Base-by-base conservation (phyloP, 1,140 invertebrate genomes). In the Drosophila santomea region DNA sequence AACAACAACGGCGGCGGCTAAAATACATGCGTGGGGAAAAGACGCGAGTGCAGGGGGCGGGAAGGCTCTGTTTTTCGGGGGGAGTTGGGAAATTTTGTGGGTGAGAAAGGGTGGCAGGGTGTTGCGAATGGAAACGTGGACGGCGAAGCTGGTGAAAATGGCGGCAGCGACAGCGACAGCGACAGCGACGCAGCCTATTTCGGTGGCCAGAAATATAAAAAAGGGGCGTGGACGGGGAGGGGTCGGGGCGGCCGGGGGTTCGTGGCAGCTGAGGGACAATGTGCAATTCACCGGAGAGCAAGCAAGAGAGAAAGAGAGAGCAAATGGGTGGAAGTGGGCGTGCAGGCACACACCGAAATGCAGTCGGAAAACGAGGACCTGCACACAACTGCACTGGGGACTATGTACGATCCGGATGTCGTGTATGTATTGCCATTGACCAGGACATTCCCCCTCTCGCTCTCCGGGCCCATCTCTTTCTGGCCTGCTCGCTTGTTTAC, bases 381-480 rank as follows among this genome's bases (percentile, higher is more conserved):
- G 39, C 58, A 69, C 43, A 67, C 73, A 71, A 39, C 45, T 38
- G 74, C 58, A 62, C 43, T 51, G 45, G 48, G 68, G 62, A 50
- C 83, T 88, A 88, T 86, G 38, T 86, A 78, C 82, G 75, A 85
- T 44, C 51, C 38, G 64, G 66, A 43, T 43, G 36, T 81, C 71
- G 75, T 86, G 83, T 86, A 88, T 84, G 83, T 86, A 88, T 84
- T 66, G 72, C 71, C 74, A 82, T 83, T 78, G 74, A 79, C 78
- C 83, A 83, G 78, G 74, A 51, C 78, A 50, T 35, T 23, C 35
- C 38, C n/a, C 43, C 43, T 44, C 23, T 50, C 54, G 25, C 17
- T 44, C 36, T n/a, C 52, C 14, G 41, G 8, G 25, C 57, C 51
- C 56, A 50, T 74, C 74, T 62, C 52, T 62, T 62, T 85, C 43